A percentile compares a stretch with the other conserved stretches of the same genome.
These are phyloP conservation scores for Harpalus rufipes DNA, from an alignment of 2,888 invertebrate species.

Conservation along the genomic window DNA sequence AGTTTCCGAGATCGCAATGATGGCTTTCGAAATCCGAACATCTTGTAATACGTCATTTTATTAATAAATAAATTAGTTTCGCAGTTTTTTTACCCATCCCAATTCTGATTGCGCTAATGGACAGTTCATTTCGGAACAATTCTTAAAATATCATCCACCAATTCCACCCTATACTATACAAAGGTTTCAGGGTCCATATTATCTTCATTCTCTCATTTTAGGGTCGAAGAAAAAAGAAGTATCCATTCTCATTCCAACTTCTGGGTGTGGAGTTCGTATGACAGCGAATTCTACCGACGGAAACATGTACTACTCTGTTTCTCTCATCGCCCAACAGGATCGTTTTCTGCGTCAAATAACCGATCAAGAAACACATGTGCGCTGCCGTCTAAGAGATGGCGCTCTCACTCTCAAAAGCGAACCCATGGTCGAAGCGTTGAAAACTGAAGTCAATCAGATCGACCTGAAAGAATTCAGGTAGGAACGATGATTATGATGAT, in stretches of 20 bases:
- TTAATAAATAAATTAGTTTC: no score
- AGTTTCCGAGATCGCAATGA: no score
- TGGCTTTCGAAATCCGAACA: no score
- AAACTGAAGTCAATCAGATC: slow-evolving; percentile 78
- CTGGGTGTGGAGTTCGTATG: slow-evolving; percentile 85
- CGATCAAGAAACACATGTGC: slow-evolving; percentile 83
- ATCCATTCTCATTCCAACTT: slow-evolving; percentile 80
- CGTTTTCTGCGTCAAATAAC: slow-evolving; percentile 85
- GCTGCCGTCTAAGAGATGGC: slow-evolving; percentile 81
- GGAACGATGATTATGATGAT: neutral
- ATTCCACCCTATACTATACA: neutral
- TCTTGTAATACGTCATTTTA: no score
- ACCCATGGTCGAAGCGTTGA: slow-evolving; percentile 79
- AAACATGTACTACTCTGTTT: slow-evolving; percentile 83
- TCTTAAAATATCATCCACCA: neutral
- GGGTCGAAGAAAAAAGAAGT: slow-evolving; percentile 78
- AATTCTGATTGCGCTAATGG: no score
- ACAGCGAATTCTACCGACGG: slow-evolving; percentile 77
- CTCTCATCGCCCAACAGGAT: slow-evolving; percentile 87
- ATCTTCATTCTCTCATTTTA: slow-evolving; percentile 69
- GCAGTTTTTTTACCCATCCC: no score
- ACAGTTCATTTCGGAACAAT: no score
- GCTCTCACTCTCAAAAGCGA: slow-evolving; percentile 80
- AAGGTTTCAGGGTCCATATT: neutral
- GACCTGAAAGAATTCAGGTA: slow-evolving; percentile 76